phyloP scores from a whole-genome alignment of 2,888 invertebrate genomes.

The Drosophila acutilabella region DNA sequence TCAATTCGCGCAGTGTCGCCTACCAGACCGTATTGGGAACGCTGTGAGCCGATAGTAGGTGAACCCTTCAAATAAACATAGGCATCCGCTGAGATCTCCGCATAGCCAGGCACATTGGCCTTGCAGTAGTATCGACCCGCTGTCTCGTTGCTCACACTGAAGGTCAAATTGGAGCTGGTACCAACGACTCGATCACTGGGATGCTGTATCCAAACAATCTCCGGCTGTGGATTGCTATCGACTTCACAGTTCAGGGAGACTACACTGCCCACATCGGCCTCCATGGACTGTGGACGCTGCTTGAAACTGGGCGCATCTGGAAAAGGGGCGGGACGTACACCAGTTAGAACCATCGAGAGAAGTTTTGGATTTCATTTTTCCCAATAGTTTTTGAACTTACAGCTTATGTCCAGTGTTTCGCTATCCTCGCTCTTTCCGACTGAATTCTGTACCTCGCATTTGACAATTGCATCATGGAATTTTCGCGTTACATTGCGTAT shows the following conservation, averaged over 20 bases:
- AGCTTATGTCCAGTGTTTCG: constrained; percentile 94
- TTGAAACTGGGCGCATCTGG: constrained; percentile 94
- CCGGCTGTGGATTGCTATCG: constrained; percentile 95
- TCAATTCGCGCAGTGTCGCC: constrained; percentile 94
- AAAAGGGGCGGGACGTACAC: not conserved
- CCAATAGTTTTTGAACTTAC: constrained; percentile 87
- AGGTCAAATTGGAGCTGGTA: constrained; percentile 91
- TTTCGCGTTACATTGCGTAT: constrained; percentile 93
- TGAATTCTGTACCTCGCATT: constrained; percentile 95
- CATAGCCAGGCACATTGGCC: constrained; percentile 94
- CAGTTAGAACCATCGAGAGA: not conserved
- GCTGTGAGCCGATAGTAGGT: constrained; percentile 92
- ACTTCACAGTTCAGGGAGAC: constrained; percentile 94
- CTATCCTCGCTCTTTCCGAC: constrained; percentile 96
- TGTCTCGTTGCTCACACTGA: constrained; percentile 91
- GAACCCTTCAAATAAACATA: constrained; percentile 92
- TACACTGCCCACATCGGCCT: constrained; percentile 92
- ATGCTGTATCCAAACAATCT: constrained; percentile 95
- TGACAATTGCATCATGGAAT: constrained; percentile 93
- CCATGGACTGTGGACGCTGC: constrained; percentile 90
- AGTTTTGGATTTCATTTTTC: not conserved
- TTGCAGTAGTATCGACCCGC: constrained; percentile 96
- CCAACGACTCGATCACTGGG: constrained; percentile 91
- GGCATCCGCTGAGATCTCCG: constrained; percentile 93
- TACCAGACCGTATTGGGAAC: constrained; percentile 92